A percentile compares a stretch with the other conserved stretches of the same genome.
Conservation (phyloP, 2,113 vertebrate genomes). For the Gallinago paraguaiae region DNA sequence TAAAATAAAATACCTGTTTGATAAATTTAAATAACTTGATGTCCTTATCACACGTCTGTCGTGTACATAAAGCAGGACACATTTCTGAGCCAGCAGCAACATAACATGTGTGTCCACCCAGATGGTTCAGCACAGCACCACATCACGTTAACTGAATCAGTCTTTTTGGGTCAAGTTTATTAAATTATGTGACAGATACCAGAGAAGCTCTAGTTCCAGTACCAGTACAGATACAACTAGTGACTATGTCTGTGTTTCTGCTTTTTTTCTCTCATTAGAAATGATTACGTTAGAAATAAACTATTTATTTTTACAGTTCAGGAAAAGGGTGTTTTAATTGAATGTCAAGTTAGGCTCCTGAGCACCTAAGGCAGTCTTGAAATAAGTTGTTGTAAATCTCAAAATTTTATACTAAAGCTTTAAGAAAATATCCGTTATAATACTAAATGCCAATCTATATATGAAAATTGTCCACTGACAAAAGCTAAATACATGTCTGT, state of each 20-base stretch:
- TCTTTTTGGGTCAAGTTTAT: background rate
- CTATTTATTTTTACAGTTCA: background rate
- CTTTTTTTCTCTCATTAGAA: background rate
- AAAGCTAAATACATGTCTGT: background rate
- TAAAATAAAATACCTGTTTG: background rate
- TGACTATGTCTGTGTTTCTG: background rate
- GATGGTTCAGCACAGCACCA: background rate
- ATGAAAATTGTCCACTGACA: background rate
- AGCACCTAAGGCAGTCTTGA: background rate
- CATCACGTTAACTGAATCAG: background rate
- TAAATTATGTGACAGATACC: background rate
- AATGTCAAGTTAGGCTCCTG: background rate
- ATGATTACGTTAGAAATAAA: background rate
- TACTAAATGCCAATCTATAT: background rate
- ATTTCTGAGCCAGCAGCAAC: background rate
- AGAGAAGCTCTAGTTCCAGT: background rate
- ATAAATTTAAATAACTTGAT: background rate
- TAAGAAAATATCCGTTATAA: background rate
- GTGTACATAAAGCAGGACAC: background rate
- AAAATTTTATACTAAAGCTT: background rate
- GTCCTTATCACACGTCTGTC: background rate
- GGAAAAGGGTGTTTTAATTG: background rate
- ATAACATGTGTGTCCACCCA: accelerated
- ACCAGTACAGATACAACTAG: background rate
- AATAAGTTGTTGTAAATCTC: background rate